Base-by-base conservation (phyloP, 2,888 invertebrate species). In the Dicycla oo region DNA sequence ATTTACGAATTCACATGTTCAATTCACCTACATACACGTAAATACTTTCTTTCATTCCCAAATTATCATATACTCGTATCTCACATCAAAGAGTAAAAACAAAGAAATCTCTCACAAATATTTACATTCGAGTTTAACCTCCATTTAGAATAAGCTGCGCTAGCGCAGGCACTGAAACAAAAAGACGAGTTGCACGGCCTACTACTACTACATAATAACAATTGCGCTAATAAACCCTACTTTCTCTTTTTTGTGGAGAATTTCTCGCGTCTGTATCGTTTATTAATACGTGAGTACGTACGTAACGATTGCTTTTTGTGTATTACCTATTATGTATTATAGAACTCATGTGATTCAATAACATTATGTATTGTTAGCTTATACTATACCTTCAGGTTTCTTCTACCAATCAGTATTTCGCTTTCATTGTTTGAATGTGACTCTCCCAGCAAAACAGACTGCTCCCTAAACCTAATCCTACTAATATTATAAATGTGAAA, bases 211-310 rank as follows among this genome's bases (percentile, higher is more conserved):
- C 78, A 76, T 77, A 70, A 79, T 76, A 85, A 83, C 80, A 87
- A 86, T 86, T 85, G 86, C 84, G 85, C 78, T 89, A 88, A 85
- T 86, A 87, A 90, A 86, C 76, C 80, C 84, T 75, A 89, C 91
- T 92, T 92, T 92, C 90, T 86, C 88, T 88, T 88, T 89, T 80
- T 87, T 87, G 84, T 87, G 76, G 73, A 82, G 78, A 87, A 84
- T 86, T 87, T 88, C 86, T 81, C 84, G 85, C 76, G 78, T 80
- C 76, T 75, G 57, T 66, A 70, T 65, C 76, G 72, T 75, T 81
- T 75, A 77, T 80, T 72, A 77, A 79, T 81, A 84, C 51, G 51
- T 73, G 40, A 69, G 56, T 73, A 74, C 65, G 85, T 86, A 84
- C 65, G 85, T 86, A 84, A 86, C 74, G 57, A 61, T 75, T 47